Evolutionary conservation across 2,888 invertebrate species (phyloP), one percentile per base, ranked within the genome.

Genomic region (Cephus spinipes): DNA sequence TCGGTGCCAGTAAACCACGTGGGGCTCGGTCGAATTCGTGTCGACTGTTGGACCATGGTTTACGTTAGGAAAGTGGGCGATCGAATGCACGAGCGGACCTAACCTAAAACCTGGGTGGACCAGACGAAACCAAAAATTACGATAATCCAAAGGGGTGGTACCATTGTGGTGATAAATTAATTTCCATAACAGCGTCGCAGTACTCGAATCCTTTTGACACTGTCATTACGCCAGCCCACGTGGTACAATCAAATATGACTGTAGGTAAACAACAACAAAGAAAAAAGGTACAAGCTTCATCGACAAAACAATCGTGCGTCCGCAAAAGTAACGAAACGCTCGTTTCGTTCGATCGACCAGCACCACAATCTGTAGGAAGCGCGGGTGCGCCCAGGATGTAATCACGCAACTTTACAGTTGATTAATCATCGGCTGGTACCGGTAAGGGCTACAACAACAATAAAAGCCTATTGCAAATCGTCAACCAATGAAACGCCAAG

Each of bases 311-410:
- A 55, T 55, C 23, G 23, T 23, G 9, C 23, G 1, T 9, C 55
- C 1, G 55, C 23, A 55, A 55, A 23, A 55, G 9, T 55, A 23
- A 23, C 55, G 23, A 55, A 55, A 55, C 0, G 23, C 23, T 23
- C 23, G 9, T 55, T 55, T 55, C 23, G 23, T 55, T 55, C 2
- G 23, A 55, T 23, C 9, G 23, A 55, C 9, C 9, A 55, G 23
- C 9, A 55, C 9, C 23, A 55, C 55, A 55, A 23, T 55, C 55
- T 23, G 55, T 55, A 55, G 55, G 55, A 55, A 55, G 71, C 76
- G 74, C 73, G 76, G 77, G 79, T 79, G 79, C 76, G 79, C 77
- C 77, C 75, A 77, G 79, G 79, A 79, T 82, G 79, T 81, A 79
- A 81, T 81, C 80, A 76, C 79, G 69, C 35, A 68, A 73, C 69